Percentiles rank a stretch among this genome's conserved stretches.
Evolutionary conservation across 2,113 vertebrate species (phyloP).

Genomic region (Gambusia affinis): DNA sequence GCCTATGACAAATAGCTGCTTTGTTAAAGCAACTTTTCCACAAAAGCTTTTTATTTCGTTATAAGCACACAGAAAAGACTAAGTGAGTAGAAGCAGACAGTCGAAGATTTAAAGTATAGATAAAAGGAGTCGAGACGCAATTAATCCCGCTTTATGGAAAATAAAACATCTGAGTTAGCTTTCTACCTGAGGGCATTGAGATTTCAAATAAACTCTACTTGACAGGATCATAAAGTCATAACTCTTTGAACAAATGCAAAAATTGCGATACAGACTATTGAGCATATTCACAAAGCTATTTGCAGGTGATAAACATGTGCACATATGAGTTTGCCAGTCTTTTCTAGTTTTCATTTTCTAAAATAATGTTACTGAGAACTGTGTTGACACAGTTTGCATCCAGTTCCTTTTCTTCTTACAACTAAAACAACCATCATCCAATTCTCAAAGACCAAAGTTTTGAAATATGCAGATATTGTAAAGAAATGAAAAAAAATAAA

Average conservation of each 20-base stretch:
- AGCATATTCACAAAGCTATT: too few relatives aligned
- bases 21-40: conserved; percentile 43
- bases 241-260: conserved; percentile 68
- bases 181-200: conserved; percentile 67
- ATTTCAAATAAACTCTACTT: conserved; percentile 74
- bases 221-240: conserved; percentile 69
- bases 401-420: neutral
- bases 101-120: conserved; percentile 33
- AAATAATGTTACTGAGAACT: neutral
- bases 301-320: too few relatives aligned
- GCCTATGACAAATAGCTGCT: conserved; percentile 53
- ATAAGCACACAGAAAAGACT: conserved; percentile 19
- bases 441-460: too few relatives aligned
- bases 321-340: too few relatives aligned
- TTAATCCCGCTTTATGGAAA: conserved; percentile 63
- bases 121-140: conserved; percentile 33
- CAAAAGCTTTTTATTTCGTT: conserved; percentile 20
- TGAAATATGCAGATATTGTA: neutral
- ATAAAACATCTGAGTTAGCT: conserved; percentile 69
- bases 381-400: neutral
- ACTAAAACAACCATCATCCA: neutral
- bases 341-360: neutral
- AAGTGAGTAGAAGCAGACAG: conserved; percentile 15
- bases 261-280: conserved; percentile 24
- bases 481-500: neutral